A percentile compares a stretch with the other conserved stretches of the same genome.
phyloP scores from a whole-genome alignment of 2,888 invertebrate species.

The Trachelus tabidus region DNA sequence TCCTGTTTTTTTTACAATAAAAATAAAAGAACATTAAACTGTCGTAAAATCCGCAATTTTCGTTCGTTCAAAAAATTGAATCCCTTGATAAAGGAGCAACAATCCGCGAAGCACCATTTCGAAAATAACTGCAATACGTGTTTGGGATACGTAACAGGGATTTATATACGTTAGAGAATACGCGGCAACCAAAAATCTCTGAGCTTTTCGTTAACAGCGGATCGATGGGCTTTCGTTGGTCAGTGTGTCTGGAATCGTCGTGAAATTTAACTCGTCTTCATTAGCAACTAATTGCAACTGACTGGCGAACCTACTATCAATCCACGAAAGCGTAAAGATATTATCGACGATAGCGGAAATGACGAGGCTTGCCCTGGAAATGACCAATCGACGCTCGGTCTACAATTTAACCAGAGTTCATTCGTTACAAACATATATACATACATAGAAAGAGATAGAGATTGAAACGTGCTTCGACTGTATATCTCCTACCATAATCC shows the following conservation, averaged over 20 bases:
- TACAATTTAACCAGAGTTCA: not conserved
- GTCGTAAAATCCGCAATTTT: not conserved
- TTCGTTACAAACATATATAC: not conserved
- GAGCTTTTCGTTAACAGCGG: not conserved
- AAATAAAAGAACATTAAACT: not conserved
- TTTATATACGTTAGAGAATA: not conserved
- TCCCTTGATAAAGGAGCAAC: not conserved
- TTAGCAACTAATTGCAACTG: conserved; percentile 40
- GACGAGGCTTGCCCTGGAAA: conserved; percentile 36
- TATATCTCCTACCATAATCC: not conserved
- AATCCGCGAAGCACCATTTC: not conserved
- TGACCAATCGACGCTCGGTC: conserved; percentile 33
- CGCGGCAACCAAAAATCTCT: not conserved
- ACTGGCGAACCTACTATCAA: conserved; percentile 21
- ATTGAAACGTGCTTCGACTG: not conserved
- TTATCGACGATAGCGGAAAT: conserved; percentile 30
- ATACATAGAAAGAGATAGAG: not conserved
- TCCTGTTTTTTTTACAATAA: not conserved
- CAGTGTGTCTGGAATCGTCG: not conserved
- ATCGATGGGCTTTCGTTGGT: not conserved
- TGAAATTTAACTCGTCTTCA: conserved; percentile 36
- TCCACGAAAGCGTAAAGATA: conserved; percentile 4
- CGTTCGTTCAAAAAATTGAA: not conserved
- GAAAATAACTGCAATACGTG: not conserved
- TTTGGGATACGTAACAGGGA: not conserved